phyloP scores from a whole-genome alignment of 1,140 invertebrate genomes.

The Triops longicaudatus region DNA sequence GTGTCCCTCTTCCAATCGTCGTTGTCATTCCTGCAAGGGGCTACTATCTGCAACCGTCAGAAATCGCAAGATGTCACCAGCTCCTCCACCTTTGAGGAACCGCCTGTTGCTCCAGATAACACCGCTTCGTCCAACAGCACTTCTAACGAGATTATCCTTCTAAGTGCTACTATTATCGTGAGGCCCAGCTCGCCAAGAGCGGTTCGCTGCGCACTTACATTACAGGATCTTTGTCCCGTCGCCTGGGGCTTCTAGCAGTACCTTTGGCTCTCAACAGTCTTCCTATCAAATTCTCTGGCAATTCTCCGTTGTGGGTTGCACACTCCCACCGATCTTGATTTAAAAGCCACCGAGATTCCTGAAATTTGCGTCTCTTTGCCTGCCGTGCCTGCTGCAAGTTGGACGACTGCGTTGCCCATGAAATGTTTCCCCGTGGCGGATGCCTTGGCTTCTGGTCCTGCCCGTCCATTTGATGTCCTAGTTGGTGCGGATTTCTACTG shows the following conservation, averaged over 20 bases:
- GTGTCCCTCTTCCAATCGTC: not conserved
- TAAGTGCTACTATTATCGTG: not conserved
- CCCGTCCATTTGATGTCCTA: not conserved
- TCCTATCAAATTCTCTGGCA: not conserved
- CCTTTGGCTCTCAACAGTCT: not conserved
- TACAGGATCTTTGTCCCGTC: not conserved
- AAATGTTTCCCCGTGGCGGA: not conserved
- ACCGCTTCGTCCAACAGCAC: not conserved
- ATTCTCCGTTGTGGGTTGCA: not conserved
- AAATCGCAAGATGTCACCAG: not conserved
- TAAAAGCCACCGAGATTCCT: not conserved
- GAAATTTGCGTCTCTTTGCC: not conserved
- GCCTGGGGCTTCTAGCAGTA: not conserved
- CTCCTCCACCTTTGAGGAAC: not conserved
- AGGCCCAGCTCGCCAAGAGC: not conserved
- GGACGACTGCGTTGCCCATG: not conserved
- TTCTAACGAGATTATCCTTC: not conserved
- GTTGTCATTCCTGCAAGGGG: not conserved
- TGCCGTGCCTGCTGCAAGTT: not conserved
- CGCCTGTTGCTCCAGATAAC: not conserved
- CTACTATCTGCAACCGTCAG: not conserved
- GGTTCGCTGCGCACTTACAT: constrained; percentile 22
- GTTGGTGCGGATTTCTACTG: not conserved
- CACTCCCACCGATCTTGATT: not conserved
- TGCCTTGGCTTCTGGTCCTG: no score